Evolutionary conservation across 2,797 vertebrate genomes (phyloP), one percentile per base, ranked within the genome.

Genomic region (Streptopelia turtur): DNA sequence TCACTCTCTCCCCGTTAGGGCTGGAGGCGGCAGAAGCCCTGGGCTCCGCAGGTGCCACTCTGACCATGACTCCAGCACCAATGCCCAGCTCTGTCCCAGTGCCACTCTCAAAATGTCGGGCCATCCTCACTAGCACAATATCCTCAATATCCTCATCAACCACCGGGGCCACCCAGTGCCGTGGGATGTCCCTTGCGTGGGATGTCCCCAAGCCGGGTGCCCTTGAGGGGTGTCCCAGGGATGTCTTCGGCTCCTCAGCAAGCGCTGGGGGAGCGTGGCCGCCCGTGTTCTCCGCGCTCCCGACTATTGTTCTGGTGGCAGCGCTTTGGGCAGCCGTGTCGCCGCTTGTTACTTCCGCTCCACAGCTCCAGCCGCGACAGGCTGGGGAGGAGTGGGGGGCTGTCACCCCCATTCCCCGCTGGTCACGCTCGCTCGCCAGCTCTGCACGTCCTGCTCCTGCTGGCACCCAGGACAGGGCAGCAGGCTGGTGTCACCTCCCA

Each of bases 261-360:
- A 83, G 83, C 47, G 43, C 49, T 66, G 93, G 70, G 35, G 25
- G 45, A 35, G 94, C 24, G 82, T 65, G 83, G 77, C 64, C 28
- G 9, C 88, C 64, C 28, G 96, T 69, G 55, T 86, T 94, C 92
- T 59, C 68, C 1, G 17, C 23, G 18, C 75, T 79, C 30, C 64
- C 8, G 1, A 14, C 93, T 39, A 84, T 96, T 95, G 94, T 97
- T 95, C 85, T 84, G 83, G 47, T 1, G 22, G 85, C 25, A 27
- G 83, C 53, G 61, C 86, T 86, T 85, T 41, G 85, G 87, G 86
- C 88, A 37, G 61, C 7, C 20, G 69, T 93, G 97, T 96, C 95
- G 90, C 59, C 39, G 5, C 56, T 10, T 15, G 89, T 97, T 96
- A 96, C 64, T 96, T 97, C 96, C 94, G 83, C 91, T 94, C 75